Percentiles rank a stretch among this genome's conserved stretches.
These are phyloP conservation scores for Platysteira castanea DNA, from an alignment of 2,113 vertebrate species.

Conservation along the genomic window DNA sequence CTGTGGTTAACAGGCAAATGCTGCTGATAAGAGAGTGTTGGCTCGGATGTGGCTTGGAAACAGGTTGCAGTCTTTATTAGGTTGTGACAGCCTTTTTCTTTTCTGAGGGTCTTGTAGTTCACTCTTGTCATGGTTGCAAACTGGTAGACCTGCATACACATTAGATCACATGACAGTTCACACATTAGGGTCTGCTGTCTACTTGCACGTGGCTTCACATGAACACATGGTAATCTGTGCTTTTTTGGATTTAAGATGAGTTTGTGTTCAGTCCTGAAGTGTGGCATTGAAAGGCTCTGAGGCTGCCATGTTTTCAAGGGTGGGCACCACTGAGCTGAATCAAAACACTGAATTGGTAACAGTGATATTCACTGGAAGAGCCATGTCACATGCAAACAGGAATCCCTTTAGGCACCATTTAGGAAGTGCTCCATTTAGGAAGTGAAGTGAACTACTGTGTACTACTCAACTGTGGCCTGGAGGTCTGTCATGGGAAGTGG, in stretches of 20 bases:
- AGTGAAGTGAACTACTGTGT: background rate
- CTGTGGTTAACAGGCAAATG: background rate
- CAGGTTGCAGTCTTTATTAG: background rate
- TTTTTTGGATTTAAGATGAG: background rate
- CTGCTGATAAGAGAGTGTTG: background rate
- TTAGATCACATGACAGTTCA: no score
- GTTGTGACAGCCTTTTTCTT: background rate
- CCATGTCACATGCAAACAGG: background rate
- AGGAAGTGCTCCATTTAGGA: background rate
- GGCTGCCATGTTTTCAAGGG: background rate
- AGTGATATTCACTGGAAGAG: background rate
- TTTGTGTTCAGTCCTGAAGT: background rate
- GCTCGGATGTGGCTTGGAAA: background rate
- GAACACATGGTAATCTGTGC: background rate
- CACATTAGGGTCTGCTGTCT: background rate
- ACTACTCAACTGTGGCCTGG: background rate
- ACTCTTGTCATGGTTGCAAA: background rate
- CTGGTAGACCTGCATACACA: background rate
- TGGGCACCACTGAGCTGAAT: background rate
- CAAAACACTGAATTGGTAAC: background rate
- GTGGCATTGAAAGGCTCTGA: background rate
- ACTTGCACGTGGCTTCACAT: background rate
- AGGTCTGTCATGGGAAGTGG: background rate
- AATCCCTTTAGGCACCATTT: background rate
- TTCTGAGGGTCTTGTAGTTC: background rate